Percentiles rank a stretch among this genome's conserved stretches.
Conservation (phyloP, 2,113 vertebrate species). For the Dolichallabes microphthalmus region DNA sequence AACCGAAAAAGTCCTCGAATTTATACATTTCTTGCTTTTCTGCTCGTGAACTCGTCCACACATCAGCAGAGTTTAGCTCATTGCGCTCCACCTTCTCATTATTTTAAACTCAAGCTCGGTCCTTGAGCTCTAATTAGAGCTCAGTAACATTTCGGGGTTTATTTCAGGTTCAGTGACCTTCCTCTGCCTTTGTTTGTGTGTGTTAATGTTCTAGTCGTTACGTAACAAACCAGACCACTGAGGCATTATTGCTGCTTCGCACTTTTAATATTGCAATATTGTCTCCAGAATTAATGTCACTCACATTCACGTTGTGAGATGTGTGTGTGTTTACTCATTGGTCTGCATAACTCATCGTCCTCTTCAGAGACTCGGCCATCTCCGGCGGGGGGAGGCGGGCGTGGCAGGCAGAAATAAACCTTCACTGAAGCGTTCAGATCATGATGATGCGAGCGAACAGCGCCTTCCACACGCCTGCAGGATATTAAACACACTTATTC, state of each 20-base stretch:
- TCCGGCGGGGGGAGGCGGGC: conserved; percentile 94
- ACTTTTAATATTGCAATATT: neutral
- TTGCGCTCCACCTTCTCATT: too few relatives aligned
- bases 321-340: conserved; percentile 69
- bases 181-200: neutral
- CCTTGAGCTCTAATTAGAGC: too few relatives aligned
- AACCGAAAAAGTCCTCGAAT: neutral
- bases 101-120: too few relatives aligned
- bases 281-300: neutral
- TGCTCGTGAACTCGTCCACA: too few relatives aligned
- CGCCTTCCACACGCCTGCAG: conserved; percentile 94
- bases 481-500: neutral
- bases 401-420: conserved; percentile 97
- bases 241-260: neutral
- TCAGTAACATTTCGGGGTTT: neutral
- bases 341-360: conserved; percentile 87
- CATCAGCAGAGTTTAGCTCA: too few relatives aligned
- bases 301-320: neutral
- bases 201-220: neutral
- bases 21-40: too few relatives aligned
- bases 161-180: neutral
- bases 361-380: conserved; percentile 98
- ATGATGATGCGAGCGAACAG: conserved; percentile 97
- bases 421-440: conserved; percentile 97
- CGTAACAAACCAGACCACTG: neutral